phyloP scores from a whole-genome alignment of 2,888 invertebrate species.

The Hydropsyche betteni region DNA sequence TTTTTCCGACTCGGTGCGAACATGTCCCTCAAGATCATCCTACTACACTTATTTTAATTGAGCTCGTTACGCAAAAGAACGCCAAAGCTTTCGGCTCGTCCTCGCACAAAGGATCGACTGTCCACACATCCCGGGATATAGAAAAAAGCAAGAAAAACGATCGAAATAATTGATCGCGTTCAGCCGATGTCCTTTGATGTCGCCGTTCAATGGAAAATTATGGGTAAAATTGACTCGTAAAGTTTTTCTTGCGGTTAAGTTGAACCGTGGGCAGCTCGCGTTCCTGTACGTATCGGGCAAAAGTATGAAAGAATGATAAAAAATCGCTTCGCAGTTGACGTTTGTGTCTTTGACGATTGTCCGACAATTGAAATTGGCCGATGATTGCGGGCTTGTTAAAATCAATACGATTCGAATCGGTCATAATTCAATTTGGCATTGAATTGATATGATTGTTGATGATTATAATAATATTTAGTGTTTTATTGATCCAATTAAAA shows the following conservation, averaged over 20 bases:
- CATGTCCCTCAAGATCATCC: constrained; percentile 4
- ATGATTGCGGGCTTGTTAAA: too few species aligned
- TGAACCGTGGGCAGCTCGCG: constrained; percentile 2
- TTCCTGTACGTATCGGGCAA: constrained; percentile 5
- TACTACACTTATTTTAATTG: constrained; percentile 2
- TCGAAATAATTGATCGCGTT: not conserved
- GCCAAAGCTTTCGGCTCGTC: constrained; percentile 9
- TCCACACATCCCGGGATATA: too few species aligned
- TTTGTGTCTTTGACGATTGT: not conserved
- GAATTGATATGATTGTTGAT: too few species aligned
- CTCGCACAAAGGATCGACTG: not conserved
- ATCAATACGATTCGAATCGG: too few species aligned
- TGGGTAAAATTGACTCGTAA: constrained; percentile 31
- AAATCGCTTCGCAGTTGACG: not conserved
- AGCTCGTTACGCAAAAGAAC: constrained; percentile 15
- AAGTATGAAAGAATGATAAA: not conserved
- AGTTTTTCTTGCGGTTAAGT: constrained; percentile 16
- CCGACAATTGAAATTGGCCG: too few species aligned
- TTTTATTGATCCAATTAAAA: too few species aligned
- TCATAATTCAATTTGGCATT: too few species aligned
- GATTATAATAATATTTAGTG: too few species aligned
- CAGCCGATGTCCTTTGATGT: constrained; percentile 6
- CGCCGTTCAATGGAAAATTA: constrained; percentile 10
- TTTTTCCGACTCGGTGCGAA: constrained; percentile 1
- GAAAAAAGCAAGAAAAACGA: constrained; percentile 19